Evolutionary conservation across 2,113 vertebrate species (phyloP).

Genomic region (Euleptes europaea): DNA sequence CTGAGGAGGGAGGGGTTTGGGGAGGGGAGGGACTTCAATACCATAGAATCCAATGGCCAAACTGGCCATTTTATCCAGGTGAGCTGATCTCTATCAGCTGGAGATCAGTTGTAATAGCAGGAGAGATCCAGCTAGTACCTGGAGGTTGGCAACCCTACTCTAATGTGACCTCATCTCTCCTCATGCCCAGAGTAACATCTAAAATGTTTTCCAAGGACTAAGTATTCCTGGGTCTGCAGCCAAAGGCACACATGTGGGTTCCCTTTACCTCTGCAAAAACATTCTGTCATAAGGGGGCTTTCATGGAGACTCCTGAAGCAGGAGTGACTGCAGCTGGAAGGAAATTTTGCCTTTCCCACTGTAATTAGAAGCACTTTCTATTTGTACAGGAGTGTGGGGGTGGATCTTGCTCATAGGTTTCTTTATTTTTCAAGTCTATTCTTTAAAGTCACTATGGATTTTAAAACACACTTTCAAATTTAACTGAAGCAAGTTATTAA

Average conservation of each 20-base stretch:
- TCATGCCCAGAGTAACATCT: neutral
- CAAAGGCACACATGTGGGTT: no score
- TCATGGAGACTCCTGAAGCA: neutral
- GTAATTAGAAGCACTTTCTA: neutral
- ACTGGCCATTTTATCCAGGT: no score
- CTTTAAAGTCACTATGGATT: constrained; percentile 59
- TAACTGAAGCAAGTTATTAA: constrained; percentile 55
- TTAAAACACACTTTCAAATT: constrained; percentile 59
- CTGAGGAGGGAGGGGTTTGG: no score
- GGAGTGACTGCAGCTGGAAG: neutral
- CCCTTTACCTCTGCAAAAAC: no score
- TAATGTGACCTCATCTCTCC: neutral
- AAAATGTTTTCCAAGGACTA: neutral
- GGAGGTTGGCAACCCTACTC: no score
- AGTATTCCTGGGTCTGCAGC: neutral
- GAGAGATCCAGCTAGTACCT: no score
- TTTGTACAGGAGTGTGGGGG: neutral
- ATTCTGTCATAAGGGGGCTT: neutral
- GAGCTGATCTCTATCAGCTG: no score
- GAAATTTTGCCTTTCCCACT: neutral
- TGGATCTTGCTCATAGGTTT: constrained; percentile 19
- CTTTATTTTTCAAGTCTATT: constrained; percentile 46
- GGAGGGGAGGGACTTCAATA: no score
- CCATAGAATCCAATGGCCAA: no score
- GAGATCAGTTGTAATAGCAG: no score